Evolutionary conservation across 2,113 vertebrate genomes (phyloP), one percentile per base, ranked within the genome.

Genomic region (Halichoeres trimaculatus): DNA sequence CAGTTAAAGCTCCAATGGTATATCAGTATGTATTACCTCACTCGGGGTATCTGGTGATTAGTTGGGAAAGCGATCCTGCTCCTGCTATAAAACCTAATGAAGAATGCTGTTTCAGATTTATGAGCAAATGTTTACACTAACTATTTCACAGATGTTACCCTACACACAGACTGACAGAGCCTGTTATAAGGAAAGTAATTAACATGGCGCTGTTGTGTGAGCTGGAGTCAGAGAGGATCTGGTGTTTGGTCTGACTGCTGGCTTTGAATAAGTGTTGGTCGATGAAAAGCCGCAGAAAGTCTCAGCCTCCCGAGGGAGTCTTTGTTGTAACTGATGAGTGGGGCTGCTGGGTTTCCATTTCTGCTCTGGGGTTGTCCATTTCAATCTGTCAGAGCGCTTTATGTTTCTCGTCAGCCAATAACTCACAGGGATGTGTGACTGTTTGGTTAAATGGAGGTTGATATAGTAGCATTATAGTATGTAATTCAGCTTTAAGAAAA

Each of bases 271-370:
- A 84, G 52, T 65, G 60, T 70, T 47, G 76, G 76, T 86, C 75
- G 57, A 88, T 89, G 71, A 14, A 67, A 79, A 56, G 66, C 76
- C 38, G 45, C 75, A 76, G 81, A 90, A 89, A 83, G 78, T 38
- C 12, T 34, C n/a, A 22, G 12, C 62, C 24, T 80, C 82, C 74
- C 77, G 19, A 12, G 78, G 36, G 79, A 79, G 50, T 75, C 66
- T 83, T 90, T 83, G 74, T 89, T 80, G 72, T 83, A 61, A 88
- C 89, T 88, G 87, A 81, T 86, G 72, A 78, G 67, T 30, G 61
- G 85, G 55, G 60, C 84, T 88, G 63, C 62, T 70, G 69, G 52
- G 17, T 81, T 78, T 86, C 61, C 65, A 66, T 74, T 61, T 34
- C 52, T 70, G 53, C 73, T 38, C 50, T 4, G 34, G 30, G 20